Conservation (phyloP, 2,113 vertebrate genomes). For the Tetrax tetrax region DNA sequence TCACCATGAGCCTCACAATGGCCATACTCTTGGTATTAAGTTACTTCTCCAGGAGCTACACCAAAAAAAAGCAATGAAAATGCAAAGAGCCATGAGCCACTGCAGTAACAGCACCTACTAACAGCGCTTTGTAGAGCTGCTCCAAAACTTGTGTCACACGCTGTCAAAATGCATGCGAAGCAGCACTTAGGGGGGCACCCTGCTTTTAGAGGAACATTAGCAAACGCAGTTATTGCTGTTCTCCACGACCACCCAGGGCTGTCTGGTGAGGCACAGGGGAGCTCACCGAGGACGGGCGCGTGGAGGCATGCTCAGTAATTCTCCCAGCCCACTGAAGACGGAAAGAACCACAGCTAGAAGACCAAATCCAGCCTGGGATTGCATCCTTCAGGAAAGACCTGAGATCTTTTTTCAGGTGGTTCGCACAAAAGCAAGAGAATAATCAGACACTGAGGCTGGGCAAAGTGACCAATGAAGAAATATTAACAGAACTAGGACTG, state of each 20-base stretch:
- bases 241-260: not conserved
- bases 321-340: rapidly evolving
- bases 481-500: rapidly evolving
- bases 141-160: rapidly evolving
- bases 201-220: not conserved
- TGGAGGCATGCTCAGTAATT: not conserved
- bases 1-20: not conserved
- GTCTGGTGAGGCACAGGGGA: rapidly evolving
- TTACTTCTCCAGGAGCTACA: not conserved
- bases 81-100: not conserved
- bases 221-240: not conserved
- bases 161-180: rapidly evolving
- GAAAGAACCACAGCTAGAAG: not conserved
- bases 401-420: not conserved
- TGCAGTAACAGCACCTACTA: not conserved
- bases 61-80: not conserved
- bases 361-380: not conserved
- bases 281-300: rapidly evolving
- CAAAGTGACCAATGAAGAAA: not conserved
- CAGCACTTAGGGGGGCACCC: not conserved
- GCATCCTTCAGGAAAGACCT: not conserved
- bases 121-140: not conserved
- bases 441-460: not conserved
- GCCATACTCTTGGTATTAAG: not conserved
- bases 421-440: not conserved